Evolutionary conservation across 2,113 vertebrate species (phyloP).

Genomic region (Leucoraja erinaceus): DNA sequence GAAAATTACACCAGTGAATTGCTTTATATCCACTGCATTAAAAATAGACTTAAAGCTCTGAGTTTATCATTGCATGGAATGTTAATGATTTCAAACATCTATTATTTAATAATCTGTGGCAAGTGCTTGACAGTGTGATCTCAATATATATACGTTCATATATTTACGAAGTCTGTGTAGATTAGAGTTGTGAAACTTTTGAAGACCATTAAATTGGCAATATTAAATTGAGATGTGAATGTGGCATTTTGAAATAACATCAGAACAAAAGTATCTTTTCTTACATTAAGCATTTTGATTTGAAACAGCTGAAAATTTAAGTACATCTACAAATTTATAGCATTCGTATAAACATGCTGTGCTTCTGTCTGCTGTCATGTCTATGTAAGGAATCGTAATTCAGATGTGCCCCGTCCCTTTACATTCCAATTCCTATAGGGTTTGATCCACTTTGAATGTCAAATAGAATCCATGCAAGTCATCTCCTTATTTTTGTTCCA

Average conservation of each 20-base stretch:
- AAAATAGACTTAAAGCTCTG: neutral
- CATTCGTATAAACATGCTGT: conserved; percentile 11
- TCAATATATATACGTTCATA: neutral
- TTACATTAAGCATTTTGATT: neutral
- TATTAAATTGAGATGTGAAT: neutral
- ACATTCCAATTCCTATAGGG: neutral
- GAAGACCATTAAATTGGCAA: neutral
- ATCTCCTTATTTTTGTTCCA: neutral
- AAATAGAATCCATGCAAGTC: conserved; percentile 10
- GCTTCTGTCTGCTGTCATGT: conserved; percentile 5
- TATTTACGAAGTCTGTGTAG: neutral
- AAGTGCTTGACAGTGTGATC: neutral
- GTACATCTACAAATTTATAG: conserved; percentile 9
- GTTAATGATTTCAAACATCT: neutral
- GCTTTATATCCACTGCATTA: neutral
- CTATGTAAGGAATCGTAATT: conserved; percentile 17
- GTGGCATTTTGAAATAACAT: neutral
- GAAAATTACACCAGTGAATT: neutral
- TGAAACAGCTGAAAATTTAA: conserved; percentile 22
- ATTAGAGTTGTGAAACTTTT: neutral
- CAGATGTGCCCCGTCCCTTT: neutral
- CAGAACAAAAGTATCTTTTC: neutral
- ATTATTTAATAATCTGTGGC: neutral
- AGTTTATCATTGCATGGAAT: neutral
- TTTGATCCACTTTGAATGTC: conserved; percentile 7